Percentiles rank a stretch among this genome's conserved stretches.
Conservation (phyloP, 2,797 vertebrate genomes). For the Gymnothorax reevesii region DNA sequence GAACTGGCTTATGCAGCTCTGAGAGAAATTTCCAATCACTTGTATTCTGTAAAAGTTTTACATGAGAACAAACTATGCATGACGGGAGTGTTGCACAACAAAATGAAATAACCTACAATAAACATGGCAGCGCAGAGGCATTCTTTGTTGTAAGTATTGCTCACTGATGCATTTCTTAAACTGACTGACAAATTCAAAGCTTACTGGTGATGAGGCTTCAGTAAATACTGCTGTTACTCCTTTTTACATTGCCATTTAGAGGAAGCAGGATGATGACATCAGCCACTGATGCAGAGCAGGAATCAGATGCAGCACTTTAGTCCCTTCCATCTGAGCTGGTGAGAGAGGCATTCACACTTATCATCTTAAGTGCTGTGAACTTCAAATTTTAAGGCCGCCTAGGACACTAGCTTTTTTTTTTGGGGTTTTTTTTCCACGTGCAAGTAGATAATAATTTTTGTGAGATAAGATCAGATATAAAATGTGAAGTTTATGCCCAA, state of each 20-base stretch:
- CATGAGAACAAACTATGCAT: background rate
- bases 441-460: too few relatives aligned
- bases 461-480: too few relatives aligned
- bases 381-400: too few relatives aligned
- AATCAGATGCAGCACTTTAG: background rate
- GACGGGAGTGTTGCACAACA: background rate
- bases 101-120: background rate
- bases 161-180: background rate
- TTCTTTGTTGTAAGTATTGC: background rate
- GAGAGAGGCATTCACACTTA: background rate
- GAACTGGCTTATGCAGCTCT: background rate
- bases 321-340: background rate
- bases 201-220: background rate
- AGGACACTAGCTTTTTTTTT: too few relatives aligned
- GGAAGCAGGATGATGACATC: background rate
- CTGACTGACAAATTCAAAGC: background rate
- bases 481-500: too few relatives aligned
- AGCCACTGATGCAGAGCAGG: background rate
- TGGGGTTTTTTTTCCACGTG: too few relatives aligned
- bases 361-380: too few relatives aligned
- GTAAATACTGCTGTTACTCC: background rate
- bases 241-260: background rate
- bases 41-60: background rate
- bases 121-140: background rate
- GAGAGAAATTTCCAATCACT: background rate